Percentiles rank a stretch among this genome's conserved stretches.
These are phyloP conservation scores for Thaleichthys pacificus DNA, from an alignment of 2,797 vertebrate species.

Conservation along the genomic window DNA sequence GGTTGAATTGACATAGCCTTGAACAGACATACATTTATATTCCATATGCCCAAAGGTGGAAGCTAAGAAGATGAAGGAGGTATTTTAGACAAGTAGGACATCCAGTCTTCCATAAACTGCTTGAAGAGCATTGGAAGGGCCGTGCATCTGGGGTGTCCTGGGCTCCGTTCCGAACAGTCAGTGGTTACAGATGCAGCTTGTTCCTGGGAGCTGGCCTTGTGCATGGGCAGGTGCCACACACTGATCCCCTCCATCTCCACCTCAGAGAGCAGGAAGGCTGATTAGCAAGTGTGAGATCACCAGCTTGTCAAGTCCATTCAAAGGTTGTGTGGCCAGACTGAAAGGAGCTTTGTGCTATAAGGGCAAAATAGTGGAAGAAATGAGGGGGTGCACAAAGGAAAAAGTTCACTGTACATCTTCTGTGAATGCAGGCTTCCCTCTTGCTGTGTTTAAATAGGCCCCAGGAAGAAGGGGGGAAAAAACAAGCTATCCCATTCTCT, in stretches of 20 bases:
- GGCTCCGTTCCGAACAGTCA: conserved; percentile 13
- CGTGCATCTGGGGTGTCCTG: conserved; percentile 15
- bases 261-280: conserved; percentile 22
- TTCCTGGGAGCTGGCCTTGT: conserved; percentile 21
- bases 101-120: neutral
- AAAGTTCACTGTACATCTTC: conserved; percentile 11
- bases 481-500: neutral
- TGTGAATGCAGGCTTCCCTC: no score
- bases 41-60: neutral
- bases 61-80: neutral
- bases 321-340: conserved; percentile 43
- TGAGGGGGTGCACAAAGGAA: neutral
- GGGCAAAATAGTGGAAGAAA: conserved; percentile 42
- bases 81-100: neutral
- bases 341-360: conserved; percentile 58
- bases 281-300: conserved; percentile 58
- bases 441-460: no score
- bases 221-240: conserved; percentile 28
- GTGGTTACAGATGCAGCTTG: conserved; percentile 44
- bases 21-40: neutral
- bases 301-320: conserved; percentile 49
- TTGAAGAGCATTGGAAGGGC: conserved; percentile 3
- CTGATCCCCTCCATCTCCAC: conserved; percentile 12
- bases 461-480: no score
- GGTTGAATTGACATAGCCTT: conserved; percentile 7